phyloP scores from a whole-genome alignment of 2,113 vertebrate genomes.

The Lichenostomus cassidix region DNA sequence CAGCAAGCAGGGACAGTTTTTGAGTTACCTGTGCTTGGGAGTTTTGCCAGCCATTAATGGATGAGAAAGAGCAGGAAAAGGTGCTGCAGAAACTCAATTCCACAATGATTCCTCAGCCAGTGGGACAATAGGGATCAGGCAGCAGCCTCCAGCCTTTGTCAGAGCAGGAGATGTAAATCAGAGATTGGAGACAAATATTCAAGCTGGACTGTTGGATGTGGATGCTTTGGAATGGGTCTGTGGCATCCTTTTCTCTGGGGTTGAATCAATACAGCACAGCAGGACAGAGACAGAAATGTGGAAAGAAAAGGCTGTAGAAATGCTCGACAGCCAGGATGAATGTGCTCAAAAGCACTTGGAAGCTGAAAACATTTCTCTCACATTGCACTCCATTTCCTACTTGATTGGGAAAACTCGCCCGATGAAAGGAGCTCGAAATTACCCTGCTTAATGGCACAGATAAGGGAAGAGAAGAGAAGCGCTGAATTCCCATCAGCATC shows the following conservation, averaged over 20 bases:
- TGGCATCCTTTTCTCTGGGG: neutral
- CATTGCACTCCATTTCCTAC: neutral
- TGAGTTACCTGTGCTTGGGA: neutral
- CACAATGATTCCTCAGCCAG: neutral
- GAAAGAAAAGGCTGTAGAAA: neutral
- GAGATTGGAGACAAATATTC: neutral
- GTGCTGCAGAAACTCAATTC: neutral
- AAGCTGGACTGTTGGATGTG: neutral
- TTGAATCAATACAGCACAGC: fast-evolving
- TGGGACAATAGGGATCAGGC: neutral
- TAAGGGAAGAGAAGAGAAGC: neutral
- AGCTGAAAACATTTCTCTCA: neutral
- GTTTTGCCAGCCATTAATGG: neutral
- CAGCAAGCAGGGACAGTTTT: neutral
- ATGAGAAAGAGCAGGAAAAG: neutral
- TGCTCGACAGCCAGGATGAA: neutral
- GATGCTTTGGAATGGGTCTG: neutral
- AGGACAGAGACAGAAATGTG: neutral
- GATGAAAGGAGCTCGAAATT: neutral
- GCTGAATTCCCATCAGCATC: neutral
- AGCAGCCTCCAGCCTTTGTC: neutral
- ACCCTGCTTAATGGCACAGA: neutral
- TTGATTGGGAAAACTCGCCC: neutral
- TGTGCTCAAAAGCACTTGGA: neutral
- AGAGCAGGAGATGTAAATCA: neutral